Percentiles rank a stretch among this genome's conserved stretches.
These are phyloP conservation scores for Channallabes apus DNA, from an alignment of 2,797 vertebrate species.

Conservation along the genomic window DNA sequence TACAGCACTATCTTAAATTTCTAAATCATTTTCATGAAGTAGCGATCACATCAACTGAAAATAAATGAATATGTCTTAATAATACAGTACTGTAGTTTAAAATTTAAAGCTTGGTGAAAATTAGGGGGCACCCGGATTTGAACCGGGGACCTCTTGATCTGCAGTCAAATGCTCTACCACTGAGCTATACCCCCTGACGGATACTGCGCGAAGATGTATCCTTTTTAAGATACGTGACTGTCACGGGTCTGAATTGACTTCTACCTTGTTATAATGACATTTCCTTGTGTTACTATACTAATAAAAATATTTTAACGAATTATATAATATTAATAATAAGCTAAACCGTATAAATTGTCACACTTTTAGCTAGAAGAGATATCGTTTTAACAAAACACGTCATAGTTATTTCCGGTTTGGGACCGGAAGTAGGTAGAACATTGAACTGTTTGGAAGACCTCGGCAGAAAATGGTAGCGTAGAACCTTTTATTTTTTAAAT, in stretches of 20 bases:
- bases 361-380: background rate
- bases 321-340: background rate
- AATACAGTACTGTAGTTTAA: background rate
- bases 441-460: background rate
- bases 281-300: background rate
- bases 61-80: background rate
- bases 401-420: slow-evolving; percentile 23
- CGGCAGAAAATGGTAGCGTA: slow-evolving; percentile 24
- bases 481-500: no score
- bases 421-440: slow-evolving; percentile 31
- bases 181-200: slow-evolving; percentile 66
- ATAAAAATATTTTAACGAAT: no score
- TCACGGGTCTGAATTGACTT: accelerated
- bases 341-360: background rate
- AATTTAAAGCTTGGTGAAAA: background rate
- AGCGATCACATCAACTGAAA: background rate
- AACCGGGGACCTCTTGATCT: slow-evolving; percentile 75
- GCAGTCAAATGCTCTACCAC: slow-evolving; percentile 75
- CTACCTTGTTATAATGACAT: background rate
- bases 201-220: accelerated
- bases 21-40: background rate
- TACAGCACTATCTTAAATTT: background rate
- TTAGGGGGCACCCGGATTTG: slow-evolving; percentile 67
- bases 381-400: slow-evolving; percentile 16
- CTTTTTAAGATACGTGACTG: background rate